These are phyloP conservation scores for Phenganax stokvisi DNA, from an alignment of 92 coral and sea anemone species.

Conservation along the genomic window DNA sequence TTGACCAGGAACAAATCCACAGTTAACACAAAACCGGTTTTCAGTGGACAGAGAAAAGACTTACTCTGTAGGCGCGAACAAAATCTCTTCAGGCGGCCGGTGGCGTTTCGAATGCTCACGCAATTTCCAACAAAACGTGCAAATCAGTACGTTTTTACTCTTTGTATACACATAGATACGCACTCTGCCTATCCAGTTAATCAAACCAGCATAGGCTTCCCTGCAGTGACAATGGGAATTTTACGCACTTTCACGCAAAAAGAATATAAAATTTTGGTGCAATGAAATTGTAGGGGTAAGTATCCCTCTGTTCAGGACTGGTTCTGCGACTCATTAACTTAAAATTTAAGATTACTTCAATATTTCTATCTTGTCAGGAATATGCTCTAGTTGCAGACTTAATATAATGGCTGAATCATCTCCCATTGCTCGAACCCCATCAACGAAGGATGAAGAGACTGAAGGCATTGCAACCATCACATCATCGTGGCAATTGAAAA, in stretches of 20 bases:
- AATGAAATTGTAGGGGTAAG: slow-evolving; percentile 12
- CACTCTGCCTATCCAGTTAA: slow-evolving; percentile 14
- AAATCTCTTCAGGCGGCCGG: no score
- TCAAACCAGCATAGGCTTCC: slow-evolving; percentile 18
- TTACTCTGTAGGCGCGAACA: no score
- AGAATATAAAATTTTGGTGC: slow-evolving; percentile 18
- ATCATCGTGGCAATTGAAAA: slow-evolving; percentile 47
- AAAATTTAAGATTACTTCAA: slow-evolving; percentile 24
- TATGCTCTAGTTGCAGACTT: slow-evolving; percentile 48
- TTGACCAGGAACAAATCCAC: no score
- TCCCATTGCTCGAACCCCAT: slow-evolving; percentile 39
- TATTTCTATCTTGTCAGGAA: slow-evolving; percentile 36
- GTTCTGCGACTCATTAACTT: slow-evolving; percentile 25
- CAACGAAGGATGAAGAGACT: slow-evolving; percentile 29
- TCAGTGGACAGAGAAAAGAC: no score
- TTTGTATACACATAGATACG: slow-evolving; percentile 7
- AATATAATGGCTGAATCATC: slow-evolving; percentile 35
- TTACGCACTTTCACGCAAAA: slow-evolving; percentile 23
- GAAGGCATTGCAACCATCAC: slow-evolving; percentile 39
- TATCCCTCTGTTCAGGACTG: slow-evolving; percentile 18
- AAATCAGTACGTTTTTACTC: neutral
- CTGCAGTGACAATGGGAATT: slow-evolving; percentile 13
- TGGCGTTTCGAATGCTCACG: no score
- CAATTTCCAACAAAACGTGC: no score
- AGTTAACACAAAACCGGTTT: no score